phyloP scores from a whole-genome alignment of 2,888 invertebrate species.

The Lepidocyrtoides sp. region DNA sequence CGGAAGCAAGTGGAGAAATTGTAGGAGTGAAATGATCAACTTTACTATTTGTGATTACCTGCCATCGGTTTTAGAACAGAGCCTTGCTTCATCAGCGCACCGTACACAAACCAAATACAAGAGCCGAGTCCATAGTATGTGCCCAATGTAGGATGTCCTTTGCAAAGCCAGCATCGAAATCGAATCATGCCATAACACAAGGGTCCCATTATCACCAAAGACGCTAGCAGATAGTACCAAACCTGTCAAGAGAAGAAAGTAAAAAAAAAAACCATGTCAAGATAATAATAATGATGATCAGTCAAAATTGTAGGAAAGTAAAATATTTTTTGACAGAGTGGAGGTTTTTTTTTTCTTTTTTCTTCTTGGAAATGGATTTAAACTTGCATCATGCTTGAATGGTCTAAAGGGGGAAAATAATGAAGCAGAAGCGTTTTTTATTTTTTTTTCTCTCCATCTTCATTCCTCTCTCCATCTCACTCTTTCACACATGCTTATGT shows the following conservation, averaged over 20 bases:
- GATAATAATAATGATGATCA: slow-evolving; percentile 3
- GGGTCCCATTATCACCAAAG: slow-evolving; percentile 92
- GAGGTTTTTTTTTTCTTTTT: not conserved
- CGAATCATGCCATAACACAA: slow-evolving; percentile 91
- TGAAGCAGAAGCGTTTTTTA: slow-evolving; percentile 8
- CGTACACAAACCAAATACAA: slow-evolving; percentile 96
- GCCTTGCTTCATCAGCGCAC: slow-evolving; percentile 95
- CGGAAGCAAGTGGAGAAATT: not conserved
- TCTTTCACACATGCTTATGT: not conserved
- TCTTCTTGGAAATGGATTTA: not conserved
- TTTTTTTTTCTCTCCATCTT: not conserved
- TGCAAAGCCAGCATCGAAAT: slow-evolving; percentile 88
- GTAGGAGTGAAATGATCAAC: slow-evolving; percentile 88
- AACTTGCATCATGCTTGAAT: not conserved
- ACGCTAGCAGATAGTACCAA: slow-evolving; percentile 92
- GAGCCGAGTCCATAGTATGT: slow-evolving; percentile 89
- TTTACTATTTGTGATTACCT: slow-evolving; percentile 93
- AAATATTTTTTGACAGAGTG: not conserved
- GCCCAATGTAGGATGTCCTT: slow-evolving; percentile 87
- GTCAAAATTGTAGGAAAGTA: not conserved
- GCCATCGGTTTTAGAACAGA: slow-evolving; percentile 93
- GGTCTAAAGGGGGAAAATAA: not conserved
- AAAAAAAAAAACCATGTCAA: slow-evolving; percentile 8
- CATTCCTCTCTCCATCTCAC: not conserved
- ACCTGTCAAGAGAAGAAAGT: slow-evolving; percentile 85